Evolutionary conservation across 1,140 invertebrate genomes (phyloP).

Genomic region (Neotoxoptera formosana): DNA sequence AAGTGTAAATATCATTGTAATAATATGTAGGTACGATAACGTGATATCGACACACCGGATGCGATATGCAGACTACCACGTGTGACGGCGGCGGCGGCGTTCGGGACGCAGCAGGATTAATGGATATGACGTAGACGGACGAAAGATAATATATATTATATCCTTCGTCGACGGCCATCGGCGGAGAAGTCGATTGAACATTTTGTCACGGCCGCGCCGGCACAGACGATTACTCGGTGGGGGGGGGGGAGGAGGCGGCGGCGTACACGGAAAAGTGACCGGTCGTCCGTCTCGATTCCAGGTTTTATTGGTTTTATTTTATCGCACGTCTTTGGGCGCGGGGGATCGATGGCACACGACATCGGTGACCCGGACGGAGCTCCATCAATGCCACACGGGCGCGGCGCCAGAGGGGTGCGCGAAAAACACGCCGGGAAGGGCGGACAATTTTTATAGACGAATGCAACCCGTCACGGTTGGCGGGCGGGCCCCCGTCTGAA

Average conservation of each 20-base stretch:
- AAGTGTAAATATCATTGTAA: no score
- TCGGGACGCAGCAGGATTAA: neutral
- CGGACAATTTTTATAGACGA: neutral
- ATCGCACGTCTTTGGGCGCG: neutral
- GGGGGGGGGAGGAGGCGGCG: no score
- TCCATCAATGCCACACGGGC: constrained; percentile 14
- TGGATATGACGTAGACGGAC: neutral
- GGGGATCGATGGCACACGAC: neutral
- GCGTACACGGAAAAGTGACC: neutral
- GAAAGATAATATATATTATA: neutral
- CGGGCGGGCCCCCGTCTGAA: neutral
- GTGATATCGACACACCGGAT: no score
- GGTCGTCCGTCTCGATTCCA: constrained; percentile 28
- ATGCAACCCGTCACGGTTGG: neutral
- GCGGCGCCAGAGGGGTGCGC: neutral
- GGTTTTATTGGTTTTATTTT: constrained; percentile 47
- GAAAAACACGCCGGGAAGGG: neutral
- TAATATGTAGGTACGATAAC: no score
- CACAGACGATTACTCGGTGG: neutral
- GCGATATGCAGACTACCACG: no score
- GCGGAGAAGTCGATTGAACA: neutral
- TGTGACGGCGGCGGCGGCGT: neutral
- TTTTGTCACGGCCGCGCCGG: neutral
- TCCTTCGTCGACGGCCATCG: neutral
- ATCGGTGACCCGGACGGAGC: neutral